These are phyloP conservation scores for Myotis brandtii DNA, from an alignment of 2,113 vertebrate genomes.

Conservation along the genomic window DNA sequence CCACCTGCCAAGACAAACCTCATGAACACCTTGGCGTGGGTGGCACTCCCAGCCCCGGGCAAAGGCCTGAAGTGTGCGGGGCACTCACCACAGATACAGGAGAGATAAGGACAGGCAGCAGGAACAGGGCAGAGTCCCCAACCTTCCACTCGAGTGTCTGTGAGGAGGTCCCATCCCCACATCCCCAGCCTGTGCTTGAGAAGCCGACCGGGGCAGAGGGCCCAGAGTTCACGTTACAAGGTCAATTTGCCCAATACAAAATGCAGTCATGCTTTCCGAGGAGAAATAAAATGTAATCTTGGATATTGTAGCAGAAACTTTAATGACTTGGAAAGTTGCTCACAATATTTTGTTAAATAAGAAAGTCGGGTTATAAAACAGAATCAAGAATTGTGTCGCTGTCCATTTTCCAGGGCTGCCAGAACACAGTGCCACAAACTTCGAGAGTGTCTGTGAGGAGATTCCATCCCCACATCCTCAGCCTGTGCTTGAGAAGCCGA, in stretches of 20 bases:
- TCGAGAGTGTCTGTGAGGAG: accelerated
- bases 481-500: not conserved
- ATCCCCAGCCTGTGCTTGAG: not conserved
- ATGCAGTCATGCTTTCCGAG: not conserved
- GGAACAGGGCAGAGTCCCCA: accelerated
- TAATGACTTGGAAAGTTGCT: not conserved
- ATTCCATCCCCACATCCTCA: accelerated
- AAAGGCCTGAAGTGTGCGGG: not conserved
- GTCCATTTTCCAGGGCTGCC: not conserved
- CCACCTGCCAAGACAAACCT: not conserved
- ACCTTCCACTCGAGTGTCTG: accelerated
- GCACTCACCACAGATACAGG: too few species aligned
- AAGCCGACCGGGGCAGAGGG: not conserved
- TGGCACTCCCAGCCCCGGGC: not conserved
- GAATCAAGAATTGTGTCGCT: not conserved
- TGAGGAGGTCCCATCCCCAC: not conserved
- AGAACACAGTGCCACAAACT: not conserved
- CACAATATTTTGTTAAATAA: not conserved
- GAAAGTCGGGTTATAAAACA: not conserved
- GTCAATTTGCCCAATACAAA: not conserved
- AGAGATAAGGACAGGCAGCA: not conserved
- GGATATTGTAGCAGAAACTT: not conserved
- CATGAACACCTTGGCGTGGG: not conserved
- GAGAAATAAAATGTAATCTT: not conserved
- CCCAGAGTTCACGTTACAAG: not conserved